phyloP scores from a whole-genome alignment of 2,888 invertebrate genomes.

The Platycheirus rosarum region DNA sequence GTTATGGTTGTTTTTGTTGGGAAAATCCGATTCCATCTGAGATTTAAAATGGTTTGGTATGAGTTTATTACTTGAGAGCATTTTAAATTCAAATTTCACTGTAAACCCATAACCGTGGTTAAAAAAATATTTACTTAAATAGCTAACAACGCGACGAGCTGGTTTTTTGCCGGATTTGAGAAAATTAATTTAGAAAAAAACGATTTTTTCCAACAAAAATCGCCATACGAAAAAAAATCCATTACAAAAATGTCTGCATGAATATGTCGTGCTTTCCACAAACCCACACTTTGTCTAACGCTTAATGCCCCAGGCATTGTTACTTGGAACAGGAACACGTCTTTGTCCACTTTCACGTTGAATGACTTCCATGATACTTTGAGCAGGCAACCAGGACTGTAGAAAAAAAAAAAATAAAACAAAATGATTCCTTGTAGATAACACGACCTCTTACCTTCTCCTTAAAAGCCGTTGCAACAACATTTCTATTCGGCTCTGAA shows the following conservation, averaged over 20 bases:
- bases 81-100: no score
- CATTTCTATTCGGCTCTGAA: conserved; percentile 96
- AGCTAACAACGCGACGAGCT: no score
- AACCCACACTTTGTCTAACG: conserved; percentile 75
- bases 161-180: no score
- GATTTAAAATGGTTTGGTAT: no score
- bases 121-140: no score
- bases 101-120: no score
- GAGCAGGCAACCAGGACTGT: conserved; percentile 94
- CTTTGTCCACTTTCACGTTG: conserved; percentile 91
- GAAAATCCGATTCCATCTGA: no score
- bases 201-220: conserved; percentile 37
- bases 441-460: conserved; percentile 87
- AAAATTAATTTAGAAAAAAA: conserved; percentile 2
- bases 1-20: no score
- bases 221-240: conserved; percentile 36
- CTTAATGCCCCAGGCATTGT: conserved; percentile 82
- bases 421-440: conserved; percentile 48
- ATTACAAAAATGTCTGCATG: conserved; percentile 23
- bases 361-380: conserved; percentile 91
- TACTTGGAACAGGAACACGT: conserved; percentile 90
- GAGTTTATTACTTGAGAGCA: no score
- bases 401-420: conserved; percentile 69
- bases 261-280: conserved; percentile 7
- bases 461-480: conserved; percentile 94